Percentiles rank a stretch among this genome's conserved stretches.
phyloP scores from a whole-genome alignment of 2,888 invertebrate genomes.

The Cataglyphis altisquamis region DNA sequence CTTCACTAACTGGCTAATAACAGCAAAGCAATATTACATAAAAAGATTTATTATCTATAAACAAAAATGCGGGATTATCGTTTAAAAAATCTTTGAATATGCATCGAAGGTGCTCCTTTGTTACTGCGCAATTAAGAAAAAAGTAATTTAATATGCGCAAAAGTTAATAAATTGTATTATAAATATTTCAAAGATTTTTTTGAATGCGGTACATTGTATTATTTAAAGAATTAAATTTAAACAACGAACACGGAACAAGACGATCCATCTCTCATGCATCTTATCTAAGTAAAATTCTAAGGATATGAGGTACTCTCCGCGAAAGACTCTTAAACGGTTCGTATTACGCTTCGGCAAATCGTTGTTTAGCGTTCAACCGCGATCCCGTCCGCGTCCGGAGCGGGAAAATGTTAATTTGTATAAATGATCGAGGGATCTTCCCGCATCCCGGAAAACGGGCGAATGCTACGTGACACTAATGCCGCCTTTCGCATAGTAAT shows the following conservation, averaged over 20 bases:
- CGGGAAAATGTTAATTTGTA: conserved; percentile 48
- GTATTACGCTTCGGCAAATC: conserved; percentile 46
- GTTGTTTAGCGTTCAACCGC: conserved; percentile 18
- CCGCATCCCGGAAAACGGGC: conserved; percentile 45
- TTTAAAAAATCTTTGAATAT: not conserved
- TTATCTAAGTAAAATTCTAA: not conserved
- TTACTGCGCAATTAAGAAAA: not conserved
- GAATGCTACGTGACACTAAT: conserved; percentile 46
- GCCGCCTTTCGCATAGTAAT: conserved; percentile 48
- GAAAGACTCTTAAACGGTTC: not conserved
- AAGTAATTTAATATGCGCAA: not conserved
- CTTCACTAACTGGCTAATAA: not conserved
- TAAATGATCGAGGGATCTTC: conserved; percentile 41
- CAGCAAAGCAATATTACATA: not conserved
- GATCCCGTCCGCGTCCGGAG: conserved; percentile 18
- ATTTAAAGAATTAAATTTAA: not conserved
- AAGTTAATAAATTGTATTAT: not conserved
- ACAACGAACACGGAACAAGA: not conserved
- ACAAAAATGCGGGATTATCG: not conserved
- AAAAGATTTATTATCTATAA: not conserved
- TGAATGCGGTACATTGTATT: not conserved
- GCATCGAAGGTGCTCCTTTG: not conserved
- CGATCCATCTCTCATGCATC: not conserved
- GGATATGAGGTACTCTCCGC: not conserved
- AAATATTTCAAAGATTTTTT: conserved; percentile 17